phyloP scores from a whole-genome alignment of 2,113 vertebrate species.

The Thalassoma bifasciatum region DNA sequence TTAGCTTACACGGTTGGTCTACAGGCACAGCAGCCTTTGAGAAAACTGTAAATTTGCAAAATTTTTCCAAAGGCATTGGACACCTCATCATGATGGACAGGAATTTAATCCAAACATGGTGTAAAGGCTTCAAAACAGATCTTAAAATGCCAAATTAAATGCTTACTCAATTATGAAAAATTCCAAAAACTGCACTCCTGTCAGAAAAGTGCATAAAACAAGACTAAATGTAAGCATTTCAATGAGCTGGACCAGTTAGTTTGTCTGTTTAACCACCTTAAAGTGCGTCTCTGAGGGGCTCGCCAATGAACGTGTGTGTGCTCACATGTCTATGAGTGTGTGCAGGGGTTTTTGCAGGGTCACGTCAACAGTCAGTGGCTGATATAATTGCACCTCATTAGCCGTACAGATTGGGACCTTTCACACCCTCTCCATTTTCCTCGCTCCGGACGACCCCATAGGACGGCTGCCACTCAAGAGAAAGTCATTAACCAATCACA shows the following conservation, averaged over 20 bases:
- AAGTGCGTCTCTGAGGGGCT: slow-evolving; percentile 21
- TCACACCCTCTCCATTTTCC: slow-evolving; percentile 67
- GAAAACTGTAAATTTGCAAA: too few relatives aligned
- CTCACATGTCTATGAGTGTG: slow-evolving; percentile 30
- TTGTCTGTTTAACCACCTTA: slow-evolving; percentile 1
- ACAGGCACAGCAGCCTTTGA: too few relatives aligned
- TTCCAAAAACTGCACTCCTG: too few relatives aligned
- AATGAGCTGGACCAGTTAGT: neutral
- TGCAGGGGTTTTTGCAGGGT: slow-evolving; percentile 49
- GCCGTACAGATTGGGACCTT: slow-evolving; percentile 68
- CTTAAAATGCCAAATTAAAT: neutral
- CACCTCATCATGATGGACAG: too few relatives aligned
- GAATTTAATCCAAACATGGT: neutral
- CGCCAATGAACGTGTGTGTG: neutral
- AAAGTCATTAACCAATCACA: slow-evolving; percentile 82
- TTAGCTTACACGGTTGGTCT: too few relatives aligned
- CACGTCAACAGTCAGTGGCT: slow-evolving; percentile 67
- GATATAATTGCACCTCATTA: slow-evolving; percentile 77
- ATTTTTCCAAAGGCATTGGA: too few relatives aligned
- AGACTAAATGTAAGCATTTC: slow-evolving; percentile 8
- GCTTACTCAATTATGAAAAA: neutral
- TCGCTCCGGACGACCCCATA: slow-evolving; percentile 72
- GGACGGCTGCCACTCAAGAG: slow-evolving; percentile 74
- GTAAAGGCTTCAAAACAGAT: neutral
- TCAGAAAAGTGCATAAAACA: neutral